These are phyloP conservation scores for Calameuta idolon DNA, from an alignment of 2,888 invertebrate species.

Conservation along the genomic window DNA sequence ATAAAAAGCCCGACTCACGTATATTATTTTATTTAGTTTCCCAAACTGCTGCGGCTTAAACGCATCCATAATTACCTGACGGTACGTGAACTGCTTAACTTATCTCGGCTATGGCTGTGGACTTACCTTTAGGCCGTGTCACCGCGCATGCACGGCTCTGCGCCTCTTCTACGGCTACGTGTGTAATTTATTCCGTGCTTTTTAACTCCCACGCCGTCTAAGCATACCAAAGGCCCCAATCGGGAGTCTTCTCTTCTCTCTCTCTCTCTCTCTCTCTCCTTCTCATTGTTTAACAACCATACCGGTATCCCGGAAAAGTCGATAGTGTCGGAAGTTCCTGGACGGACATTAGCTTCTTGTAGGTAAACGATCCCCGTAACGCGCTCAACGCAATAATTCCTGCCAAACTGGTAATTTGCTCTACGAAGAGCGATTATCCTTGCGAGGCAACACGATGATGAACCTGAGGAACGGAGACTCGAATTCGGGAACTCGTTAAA, in stretches of 20 bases:
- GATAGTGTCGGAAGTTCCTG: background rate
- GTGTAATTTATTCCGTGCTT: constrained; percentile 61
- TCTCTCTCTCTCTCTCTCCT: background rate
- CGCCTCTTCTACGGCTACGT: constrained; percentile 29
- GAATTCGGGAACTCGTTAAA: background rate
- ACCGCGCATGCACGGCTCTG: background rate
- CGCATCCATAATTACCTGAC: constrained; percentile 65
- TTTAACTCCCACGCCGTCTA: constrained; percentile 60
- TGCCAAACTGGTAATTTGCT: constrained; percentile 39
- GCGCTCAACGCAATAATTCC: background rate
- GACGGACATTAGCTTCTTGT: background rate
- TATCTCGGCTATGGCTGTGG: constrained; percentile 36
- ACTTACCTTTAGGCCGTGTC: constrained; percentile 12
- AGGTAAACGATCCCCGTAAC: background rate
- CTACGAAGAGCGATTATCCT: constrained; percentile 43
- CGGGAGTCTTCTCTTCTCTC: background rate
- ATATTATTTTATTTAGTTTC: constrained; percentile 66
- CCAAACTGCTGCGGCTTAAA: constrained; percentile 65
- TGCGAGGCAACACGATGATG: background rate
- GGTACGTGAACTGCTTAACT: constrained; percentile 64
- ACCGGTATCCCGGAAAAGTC: background rate
- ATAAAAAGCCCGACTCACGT: constrained; percentile 64
- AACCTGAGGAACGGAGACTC: background rate
- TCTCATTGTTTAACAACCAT: background rate
- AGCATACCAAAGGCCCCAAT: constrained; percentile 30